A percentile compares a stretch with the other conserved stretches of the same genome.
Evolutionary conservation across 1,140 invertebrate species (phyloP).

Genomic region (Hetaerina americana): DNA sequence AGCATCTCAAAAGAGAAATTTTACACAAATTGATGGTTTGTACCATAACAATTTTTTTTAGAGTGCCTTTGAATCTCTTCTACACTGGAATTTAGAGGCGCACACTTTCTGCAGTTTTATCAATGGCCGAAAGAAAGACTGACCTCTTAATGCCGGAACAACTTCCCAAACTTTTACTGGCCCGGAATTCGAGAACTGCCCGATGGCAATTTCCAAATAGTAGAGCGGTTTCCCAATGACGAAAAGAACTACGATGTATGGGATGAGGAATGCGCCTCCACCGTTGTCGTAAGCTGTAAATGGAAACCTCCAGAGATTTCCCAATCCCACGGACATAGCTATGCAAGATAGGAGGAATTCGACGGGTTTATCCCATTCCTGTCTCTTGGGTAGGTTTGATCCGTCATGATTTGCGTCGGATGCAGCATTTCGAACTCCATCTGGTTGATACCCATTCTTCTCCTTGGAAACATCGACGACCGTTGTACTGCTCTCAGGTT

Average conservation of each 20-base stretch:
- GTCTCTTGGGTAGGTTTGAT: conserved; percentile 3
- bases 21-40: too few relatives aligned
- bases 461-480: not conserved
- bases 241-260: conserved; percentile 41
- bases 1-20: too few relatives aligned
- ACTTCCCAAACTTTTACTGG: conserved; percentile 29
- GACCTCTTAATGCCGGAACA: conserved; percentile 28
- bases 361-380: conserved; percentile 22
- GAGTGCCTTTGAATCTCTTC: too few relatives aligned
- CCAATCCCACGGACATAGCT: conserved; percentile 35
- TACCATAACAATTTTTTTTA: too few relatives aligned
- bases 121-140: too few relatives aligned
- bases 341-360: conserved; percentile 34
- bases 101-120: too few relatives aligned
- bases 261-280: conserved; percentile 39
- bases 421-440: not conserved
- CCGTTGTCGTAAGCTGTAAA: conserved; percentile 32
- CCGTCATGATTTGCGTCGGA: too few relatives aligned
- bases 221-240: conserved; percentile 39
- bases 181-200: conserved; percentile 33
- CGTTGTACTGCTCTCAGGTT: not conserved
- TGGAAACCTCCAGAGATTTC: conserved; percentile 40
- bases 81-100: too few relatives aligned
- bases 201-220: conserved; percentile 31
- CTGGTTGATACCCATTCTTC: not conserved